Percentiles rank a stretch among this genome's conserved stretches.
These are phyloP conservation scores for Todiramphus saurophagus DNA, from an alignment of 2,113 vertebrate genomes.

Conservation along the genomic window DNA sequence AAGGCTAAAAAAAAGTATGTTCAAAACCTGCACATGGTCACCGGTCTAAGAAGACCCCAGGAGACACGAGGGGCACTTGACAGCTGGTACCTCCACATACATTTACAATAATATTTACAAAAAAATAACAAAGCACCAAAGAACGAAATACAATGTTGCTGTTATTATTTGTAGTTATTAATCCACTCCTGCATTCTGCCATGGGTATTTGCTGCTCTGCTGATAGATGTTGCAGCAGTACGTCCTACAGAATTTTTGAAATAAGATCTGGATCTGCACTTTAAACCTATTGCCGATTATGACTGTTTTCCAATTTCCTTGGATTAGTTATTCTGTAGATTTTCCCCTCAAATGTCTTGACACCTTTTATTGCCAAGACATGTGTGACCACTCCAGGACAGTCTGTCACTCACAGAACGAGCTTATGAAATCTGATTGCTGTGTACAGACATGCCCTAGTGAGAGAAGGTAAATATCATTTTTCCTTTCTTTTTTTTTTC, in stretches of 20 bases:
- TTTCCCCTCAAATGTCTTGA: neutral
- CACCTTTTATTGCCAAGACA: neutral
- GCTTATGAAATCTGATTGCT: neutral
- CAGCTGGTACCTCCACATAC: neutral
- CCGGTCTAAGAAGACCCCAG: neutral
- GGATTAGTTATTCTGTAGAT: neutral
- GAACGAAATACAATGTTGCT: neutral
- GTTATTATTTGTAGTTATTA: neutral
- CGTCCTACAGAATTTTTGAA: neutral
- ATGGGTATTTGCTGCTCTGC: neutral
- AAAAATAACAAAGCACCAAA: neutral
- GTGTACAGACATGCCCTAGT: neutral
- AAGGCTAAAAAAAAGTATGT: neutral
- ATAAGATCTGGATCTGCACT: neutral
- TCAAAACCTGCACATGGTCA: neutral
- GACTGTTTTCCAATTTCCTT: neutral
- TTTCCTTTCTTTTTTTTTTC: neutral
- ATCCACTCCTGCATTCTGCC: neutral
- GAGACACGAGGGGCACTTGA: neutral
- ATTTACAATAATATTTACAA: neutral
- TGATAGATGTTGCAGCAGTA: neutral
- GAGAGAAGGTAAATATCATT: constrained; percentile 9
- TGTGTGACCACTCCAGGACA: neutral
- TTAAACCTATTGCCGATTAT: neutral
- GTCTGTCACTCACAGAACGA: neutral